phyloP scores from a whole-genome alignment of 2,888 invertebrate genomes.

The Pammene fasciana region DNA sequence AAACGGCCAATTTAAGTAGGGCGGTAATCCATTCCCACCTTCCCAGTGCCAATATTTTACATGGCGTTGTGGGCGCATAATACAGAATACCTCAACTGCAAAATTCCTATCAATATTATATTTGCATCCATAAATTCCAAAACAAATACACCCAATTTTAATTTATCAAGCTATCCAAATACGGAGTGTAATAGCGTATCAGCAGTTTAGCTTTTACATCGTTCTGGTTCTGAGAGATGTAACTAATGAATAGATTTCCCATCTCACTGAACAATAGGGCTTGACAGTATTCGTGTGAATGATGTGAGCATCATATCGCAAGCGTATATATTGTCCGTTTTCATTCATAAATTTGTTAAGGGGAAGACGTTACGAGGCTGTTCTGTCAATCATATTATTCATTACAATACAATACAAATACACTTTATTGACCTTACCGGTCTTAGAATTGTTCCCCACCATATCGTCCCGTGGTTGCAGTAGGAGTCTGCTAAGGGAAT shows the following conservation, averaged over 20 bases:
- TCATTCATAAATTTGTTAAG: constrained; percentile 51
- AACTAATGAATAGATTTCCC: constrained; percentile 23
- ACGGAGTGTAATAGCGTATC: background rate
- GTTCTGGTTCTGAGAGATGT: background rate
- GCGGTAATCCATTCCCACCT: no score
- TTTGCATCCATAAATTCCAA: background rate
- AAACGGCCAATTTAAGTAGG: no score
- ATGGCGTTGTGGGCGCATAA: no score
- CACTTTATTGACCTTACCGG: no score
- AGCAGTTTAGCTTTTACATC: background rate
- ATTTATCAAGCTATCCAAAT: background rate
- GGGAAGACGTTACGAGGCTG: constrained; percentile 33
- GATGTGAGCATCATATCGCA: constrained; percentile 33
- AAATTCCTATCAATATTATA: no score
- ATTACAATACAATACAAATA: no score
- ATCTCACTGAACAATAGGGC: constrained; percentile 34
- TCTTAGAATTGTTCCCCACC: no score
- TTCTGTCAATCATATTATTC: no score
- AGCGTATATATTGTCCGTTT: constrained; percentile 44
- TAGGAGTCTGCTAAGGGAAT: no score
- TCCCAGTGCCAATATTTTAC: no score
- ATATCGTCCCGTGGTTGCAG: no score
- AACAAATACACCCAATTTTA: background rate
- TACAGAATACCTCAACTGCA: no score
- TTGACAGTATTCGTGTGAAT: constrained; percentile 42